Base-by-base conservation (phyloP, 2,888 invertebrate species). In the Hypsopygia costalis region DNA sequence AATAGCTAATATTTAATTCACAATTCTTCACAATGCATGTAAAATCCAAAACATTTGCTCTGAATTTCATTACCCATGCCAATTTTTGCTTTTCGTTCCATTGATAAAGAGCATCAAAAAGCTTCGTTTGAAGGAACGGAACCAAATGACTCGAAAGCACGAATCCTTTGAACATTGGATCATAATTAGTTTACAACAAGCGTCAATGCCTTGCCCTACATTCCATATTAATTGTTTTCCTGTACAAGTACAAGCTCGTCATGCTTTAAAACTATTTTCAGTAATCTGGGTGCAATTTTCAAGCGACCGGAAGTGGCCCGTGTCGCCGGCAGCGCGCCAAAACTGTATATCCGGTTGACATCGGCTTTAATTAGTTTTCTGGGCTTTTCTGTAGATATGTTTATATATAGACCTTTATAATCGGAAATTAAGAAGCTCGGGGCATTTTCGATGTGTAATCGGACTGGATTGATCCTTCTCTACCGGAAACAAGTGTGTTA, bases 331-430 rank as follows among this genome's bases (percentile, higher is more conserved):
- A 35, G 35, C 35, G 25, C 35, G 34, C 20, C 20, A 12, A n/a
- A 35, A 27, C 27, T 11, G 30, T 30, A 30, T 30, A 37, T 31
- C 36, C 36, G 36, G 57, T 44, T 49, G 42, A 48, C 56, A 54
- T 51, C 56, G 42, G 48, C 42, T 55, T 55, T 65, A 69, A 69
- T 69, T 69, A 65, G 59, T 58, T 68, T 64, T 33, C 32, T 39
- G 12, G 27, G 34, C 38, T 32, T 37, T 32, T 11, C 22, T 30
- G 37, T 35, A 16, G 30, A 6, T 37, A 30, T 30, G 30, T 27
- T 28, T 6, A 1, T 21, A 16, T 39, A 30, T 25, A 22, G 36
- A 29, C 29, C 28, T 35, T 20, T 36, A 21, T 35, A 10, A 22
- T 3, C 16, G 16, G 16, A 16, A 3, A 4, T n/a, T n/a, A n/a